Evolutionary conservation across 2,888 invertebrate genomes (phyloP), one percentile per base, ranked within the genome.

Genomic region (Drosophila mayaguana): DNA sequence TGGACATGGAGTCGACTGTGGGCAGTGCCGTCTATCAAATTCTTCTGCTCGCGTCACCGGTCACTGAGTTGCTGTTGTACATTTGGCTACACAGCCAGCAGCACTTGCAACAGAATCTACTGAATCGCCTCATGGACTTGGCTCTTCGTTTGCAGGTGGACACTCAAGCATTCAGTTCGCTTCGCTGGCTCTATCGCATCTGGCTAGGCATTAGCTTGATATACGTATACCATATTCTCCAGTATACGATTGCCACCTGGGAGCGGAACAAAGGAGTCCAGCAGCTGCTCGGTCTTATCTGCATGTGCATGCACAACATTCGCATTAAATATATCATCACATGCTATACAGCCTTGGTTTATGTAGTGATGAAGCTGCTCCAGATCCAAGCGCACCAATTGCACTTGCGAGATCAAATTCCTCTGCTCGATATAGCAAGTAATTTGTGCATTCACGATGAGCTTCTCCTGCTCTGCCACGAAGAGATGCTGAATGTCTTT

Each of bases 301-400:
- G 63, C 11, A 18, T 46, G 0, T 43, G 22, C 0, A 3, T 59
- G 42, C 36, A 61, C 22, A 2, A 42, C 3, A 25, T 67, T 1
- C 45, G 74, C 12, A 48, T 9, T 0, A 48, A 61, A 34, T 73
- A 57, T 22, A 6, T 78, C n/a, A 74, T 78, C n/a, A 78, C 54
- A 2, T 67, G 51, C 42, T 75, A 75, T 54, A 57, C 75, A n/a
- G 45, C 56, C 3, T 22, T 75, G 36, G 63, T 75, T 2, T 57
- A 63, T 38, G 14, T 75, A 12, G 11, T 73, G 1, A 48, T n/a
- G 32, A 34, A 5, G 8, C 34, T 75, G 20, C 18, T 75, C 7
- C n/a, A 38, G 36, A 48, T 56, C 2, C 60, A 56, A 50, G 50
- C 57, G 12, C 38, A 63, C 38, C 42, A 48, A 16, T 46, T 71